Evolutionary conservation across 1,140 invertebrate species (phyloP).

Genomic region (Pachyrhynchus sulphureomaculatus): DNA sequence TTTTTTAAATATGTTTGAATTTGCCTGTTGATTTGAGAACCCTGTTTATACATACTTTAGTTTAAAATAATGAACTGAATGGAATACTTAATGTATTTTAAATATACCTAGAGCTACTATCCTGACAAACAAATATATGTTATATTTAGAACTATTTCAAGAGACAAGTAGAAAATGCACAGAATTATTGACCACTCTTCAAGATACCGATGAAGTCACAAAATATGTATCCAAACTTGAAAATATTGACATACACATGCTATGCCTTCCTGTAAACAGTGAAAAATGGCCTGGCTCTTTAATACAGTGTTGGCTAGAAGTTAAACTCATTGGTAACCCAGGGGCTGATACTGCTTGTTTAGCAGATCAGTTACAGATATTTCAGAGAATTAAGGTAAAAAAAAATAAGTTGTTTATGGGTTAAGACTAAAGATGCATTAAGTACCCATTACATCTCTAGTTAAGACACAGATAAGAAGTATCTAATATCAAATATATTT

Average conservation of each 20-base stretch:
- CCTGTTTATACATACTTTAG: too few relatives aligned
- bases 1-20: too few relatives aligned
- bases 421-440: too few relatives aligned
- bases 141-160: constrained; percentile 57
- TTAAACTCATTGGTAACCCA: constrained; percentile 74
- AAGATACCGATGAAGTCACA: constrained; percentile 53
- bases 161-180: constrained; percentile 73
- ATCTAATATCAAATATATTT: too few relatives aligned
- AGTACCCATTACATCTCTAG: too few relatives aligned
- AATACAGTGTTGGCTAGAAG: constrained; percentile 67
- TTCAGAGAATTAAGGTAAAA: constrained; percentile 80
- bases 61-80: too few relatives aligned
- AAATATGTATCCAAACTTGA: constrained; percentile 57
- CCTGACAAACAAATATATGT: too few relatives aligned
- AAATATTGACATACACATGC: constrained; percentile 62
- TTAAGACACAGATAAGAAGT: too few relatives aligned
- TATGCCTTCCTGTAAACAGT: constrained; percentile 58
- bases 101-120: too few relatives aligned
- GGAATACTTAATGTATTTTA: too few relatives aligned
- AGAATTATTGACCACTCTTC: constrained; percentile 63
- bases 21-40: too few relatives aligned
- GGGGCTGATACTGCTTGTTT: constrained; percentile 75
- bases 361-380: constrained; percentile 77
- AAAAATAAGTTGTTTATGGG: too few relatives aligned
- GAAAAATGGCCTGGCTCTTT: constrained; percentile 71